phyloP scores from a whole-genome alignment of 1,140 invertebrate species.

The Polypedilum vanderplanki region DNA sequence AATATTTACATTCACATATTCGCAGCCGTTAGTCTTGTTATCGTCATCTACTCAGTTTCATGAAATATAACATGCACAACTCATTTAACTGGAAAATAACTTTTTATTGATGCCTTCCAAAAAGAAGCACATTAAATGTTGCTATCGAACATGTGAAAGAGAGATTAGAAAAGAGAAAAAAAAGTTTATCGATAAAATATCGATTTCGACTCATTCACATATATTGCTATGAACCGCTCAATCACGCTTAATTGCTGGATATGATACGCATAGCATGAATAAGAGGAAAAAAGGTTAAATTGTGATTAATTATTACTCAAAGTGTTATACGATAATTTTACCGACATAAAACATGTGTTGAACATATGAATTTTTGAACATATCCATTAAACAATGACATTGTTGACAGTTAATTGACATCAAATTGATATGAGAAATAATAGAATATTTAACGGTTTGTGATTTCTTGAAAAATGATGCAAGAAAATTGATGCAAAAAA shows the following conservation, averaged over 20 bases:
- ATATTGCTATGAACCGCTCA: neutral
- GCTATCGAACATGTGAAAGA: too few relatives aligned
- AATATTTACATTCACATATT: neutral
- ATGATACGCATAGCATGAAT: neutral
- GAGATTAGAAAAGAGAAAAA: neutral
- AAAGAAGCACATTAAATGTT: neutral
- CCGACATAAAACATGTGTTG: neutral
- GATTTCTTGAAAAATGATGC: too few relatives aligned
- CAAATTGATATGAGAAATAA: neutral
- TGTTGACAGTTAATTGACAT: neutral
- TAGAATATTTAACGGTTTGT: too few relatives aligned
- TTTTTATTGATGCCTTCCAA: constrained; percentile 4
- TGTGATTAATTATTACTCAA: neutral
- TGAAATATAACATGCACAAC: neutral
- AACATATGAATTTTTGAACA: constrained; percentile 1
- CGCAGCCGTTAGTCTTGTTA: neutral
- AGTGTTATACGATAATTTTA: neutral
- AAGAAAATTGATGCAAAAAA: too few relatives aligned
- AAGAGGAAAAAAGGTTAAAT: neutral
- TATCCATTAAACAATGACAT: neutral
- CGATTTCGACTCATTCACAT: neutral
- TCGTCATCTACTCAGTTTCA: neutral
- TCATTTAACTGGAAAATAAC: constrained; percentile 6
- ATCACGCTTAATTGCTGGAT: neutral
- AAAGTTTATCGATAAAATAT: neutral